Base-by-base conservation (phyloP, 2,113 vertebrate species). In the Menura novaehollandiae region DNA sequence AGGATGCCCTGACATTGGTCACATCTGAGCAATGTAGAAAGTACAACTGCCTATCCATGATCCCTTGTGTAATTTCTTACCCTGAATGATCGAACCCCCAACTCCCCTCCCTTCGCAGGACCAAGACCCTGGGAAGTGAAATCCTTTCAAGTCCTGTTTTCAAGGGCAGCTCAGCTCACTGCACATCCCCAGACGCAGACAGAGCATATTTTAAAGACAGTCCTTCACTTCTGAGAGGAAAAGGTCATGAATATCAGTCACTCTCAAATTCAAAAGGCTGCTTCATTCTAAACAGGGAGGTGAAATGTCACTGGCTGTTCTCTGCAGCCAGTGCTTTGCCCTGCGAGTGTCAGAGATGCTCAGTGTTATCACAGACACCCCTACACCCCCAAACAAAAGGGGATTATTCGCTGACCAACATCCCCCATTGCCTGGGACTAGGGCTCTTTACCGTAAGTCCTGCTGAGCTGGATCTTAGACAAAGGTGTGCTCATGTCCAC, bases 171-270 rank as follows among this genome's bases (percentile, higher is more conserved):
- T 89, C 69, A 72, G 47, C 63, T 81, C 1, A 0, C 27, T 72
- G 64, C 15, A 35, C 6, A 39, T 91, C 80, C 60, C 64, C 79
- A 89, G 64, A 78, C 0, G 0, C 52, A 66, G 59, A 4, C 26
- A 3, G 46, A 83, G 22, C 2, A 7, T 13, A 10, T 87, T 92
- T 87, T 94, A 78, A 94, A 95, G 56, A 63, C 33, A 62, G 19
- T 81, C 62, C 49, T 81, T 88, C 55, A 80, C 10, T 86, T 95
- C 44, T 82, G n/a, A 89, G 52, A 91, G 30, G 30, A 83, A 95
- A 96, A 93, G 73, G 60, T 95, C 89, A 87, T 32, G 64, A 81
- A 41, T 79, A 89, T 95, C 86, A 75, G 77, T 75, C 91, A 81
- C 53, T 83, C 23, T 89, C 13, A 91, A 53, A 95, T 91, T 95